phyloP scores from a whole-genome alignment of 2,113 vertebrate genomes.

The Brachyhypopomus occidentalis region DNA sequence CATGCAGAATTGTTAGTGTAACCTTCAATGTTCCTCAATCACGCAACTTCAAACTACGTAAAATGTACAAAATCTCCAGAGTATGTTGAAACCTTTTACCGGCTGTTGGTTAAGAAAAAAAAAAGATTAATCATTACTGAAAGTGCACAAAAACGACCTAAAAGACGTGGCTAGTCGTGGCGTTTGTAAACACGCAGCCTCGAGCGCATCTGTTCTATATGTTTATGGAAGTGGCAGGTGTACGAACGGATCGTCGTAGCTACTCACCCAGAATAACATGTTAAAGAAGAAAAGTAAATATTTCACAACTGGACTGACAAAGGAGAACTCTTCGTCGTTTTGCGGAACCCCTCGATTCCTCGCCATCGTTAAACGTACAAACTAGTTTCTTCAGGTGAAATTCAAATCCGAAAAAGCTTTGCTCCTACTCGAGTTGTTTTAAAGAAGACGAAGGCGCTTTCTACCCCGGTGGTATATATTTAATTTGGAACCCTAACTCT shows the following conservation, averaged over 20 bases:
- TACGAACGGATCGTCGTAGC: background rate
- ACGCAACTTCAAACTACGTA: too few relatives aligned
- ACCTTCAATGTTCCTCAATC: too few relatives aligned
- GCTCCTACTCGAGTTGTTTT: too few relatives aligned
- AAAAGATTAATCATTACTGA: constrained; percentile 19
- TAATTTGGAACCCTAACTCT: background rate
- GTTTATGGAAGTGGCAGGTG: background rate
- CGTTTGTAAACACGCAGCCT: too few relatives aligned
- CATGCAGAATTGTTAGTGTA: too few relatives aligned
- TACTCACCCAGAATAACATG: constrained; percentile 92
- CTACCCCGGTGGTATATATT: constrained; percentile 14
- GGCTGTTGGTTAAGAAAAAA: background rate
- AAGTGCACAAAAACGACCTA: background rate
- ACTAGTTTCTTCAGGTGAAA: background rate
- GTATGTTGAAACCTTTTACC: background rate
- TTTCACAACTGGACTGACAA: constrained; percentile 85
- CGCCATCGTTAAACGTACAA: constrained; percentile 64
- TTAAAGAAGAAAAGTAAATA: constrained; percentile 92
- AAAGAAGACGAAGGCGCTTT: background rate
- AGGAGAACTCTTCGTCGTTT: constrained; percentile 77
- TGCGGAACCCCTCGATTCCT: constrained; percentile 59
- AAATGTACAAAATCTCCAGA: background rate
- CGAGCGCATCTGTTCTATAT: too few relatives aligned
- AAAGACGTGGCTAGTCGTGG: background rate
- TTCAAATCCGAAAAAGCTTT: too few relatives aligned